These are phyloP conservation scores for Rhipidura dahli DNA, from an alignment of 2,113 vertebrate species.

Conservation along the genomic window DNA sequence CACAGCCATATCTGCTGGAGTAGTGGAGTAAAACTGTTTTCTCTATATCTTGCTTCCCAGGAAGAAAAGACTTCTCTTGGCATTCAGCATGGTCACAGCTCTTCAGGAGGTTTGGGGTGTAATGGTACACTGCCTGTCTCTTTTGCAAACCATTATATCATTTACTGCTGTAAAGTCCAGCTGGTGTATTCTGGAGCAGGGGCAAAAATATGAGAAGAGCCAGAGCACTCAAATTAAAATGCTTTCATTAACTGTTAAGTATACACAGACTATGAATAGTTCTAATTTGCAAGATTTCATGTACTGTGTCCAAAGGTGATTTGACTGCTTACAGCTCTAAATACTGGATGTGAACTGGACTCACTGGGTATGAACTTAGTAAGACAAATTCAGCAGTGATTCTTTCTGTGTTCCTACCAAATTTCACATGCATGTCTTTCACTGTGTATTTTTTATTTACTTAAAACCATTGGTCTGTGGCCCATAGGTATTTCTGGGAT, in stretches of 20 bases:
- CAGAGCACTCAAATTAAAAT: neutral
- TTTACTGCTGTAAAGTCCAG: neutral
- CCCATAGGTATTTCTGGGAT: neutral
- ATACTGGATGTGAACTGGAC: neutral
- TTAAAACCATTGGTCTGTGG: neutral
- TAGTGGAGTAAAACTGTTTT: neutral
- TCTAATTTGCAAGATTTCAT: neutral
- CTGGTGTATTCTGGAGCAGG: neutral
- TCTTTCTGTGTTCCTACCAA: neutral
- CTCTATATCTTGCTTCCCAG: neutral
- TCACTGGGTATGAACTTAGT: neutral
- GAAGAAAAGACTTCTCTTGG: neutral
- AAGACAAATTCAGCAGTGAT: neutral
- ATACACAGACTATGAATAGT: neutral
- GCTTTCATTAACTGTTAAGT: neutral
- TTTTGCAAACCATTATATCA: neutral
- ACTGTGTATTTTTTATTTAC: neutral
- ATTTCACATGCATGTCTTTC: neutral
- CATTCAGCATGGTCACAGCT: neutral
- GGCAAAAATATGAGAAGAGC: neutral
- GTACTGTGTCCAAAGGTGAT: neutral
- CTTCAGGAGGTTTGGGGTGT: neutral
- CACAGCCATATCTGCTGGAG: neutral
- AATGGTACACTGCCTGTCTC: neutral
- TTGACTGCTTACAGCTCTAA: neutral